Evolutionary conservation across 2,797 vertebrate species (phyloP), one percentile per base, ranked within the genome.

Genomic region (Epinephelus coioides): DNA sequence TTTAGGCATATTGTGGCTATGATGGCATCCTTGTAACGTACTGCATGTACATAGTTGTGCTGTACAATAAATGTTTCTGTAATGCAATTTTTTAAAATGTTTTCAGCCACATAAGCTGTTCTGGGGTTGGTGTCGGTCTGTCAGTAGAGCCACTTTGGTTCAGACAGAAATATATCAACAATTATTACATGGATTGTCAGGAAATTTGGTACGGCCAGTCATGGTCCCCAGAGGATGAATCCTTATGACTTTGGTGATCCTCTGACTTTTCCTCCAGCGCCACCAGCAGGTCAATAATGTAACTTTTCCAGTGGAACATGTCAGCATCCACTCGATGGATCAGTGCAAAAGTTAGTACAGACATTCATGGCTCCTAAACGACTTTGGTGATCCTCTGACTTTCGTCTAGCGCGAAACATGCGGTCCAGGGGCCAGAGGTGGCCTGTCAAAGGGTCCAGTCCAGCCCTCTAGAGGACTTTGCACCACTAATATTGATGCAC

Each of bases 1-100:
- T 34, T 55, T 12, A 40, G 5, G 44, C 18, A 43, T 10, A 46
- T 25, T 65, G 43, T 18, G 9, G 59, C 34, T 13, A 18, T 69
- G 62, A 75, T 62, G 14, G 18, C 34, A 79, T 76, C 50, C n/a
- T 19, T 70, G 21, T 66, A 46, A 59, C 53, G 54, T 80, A 51
- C 23, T 59, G 23, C 2, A 60, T 21, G 59, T 19, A 49, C 11
- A 1, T 21, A 11, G 30, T 46, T 50, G 51, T 23, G 8, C 15
- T 50, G 15, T 69, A 34, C 34, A 54, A 54, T 56, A 27, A 50
- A 60, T 67, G 13, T 59, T 65, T 47, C 21, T 54, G 5, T 73
- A 25, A 47, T 43, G 46, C 38, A 2, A 15, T 63, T 51, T 53
- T 62, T 10, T 23, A 5, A 0, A 5, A 0, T 8, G 1, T 19